These are phyloP conservation scores for Phymastichus coffea DNA, from an alignment of 1,140 invertebrate genomes.

Conservation along the genomic window DNA sequence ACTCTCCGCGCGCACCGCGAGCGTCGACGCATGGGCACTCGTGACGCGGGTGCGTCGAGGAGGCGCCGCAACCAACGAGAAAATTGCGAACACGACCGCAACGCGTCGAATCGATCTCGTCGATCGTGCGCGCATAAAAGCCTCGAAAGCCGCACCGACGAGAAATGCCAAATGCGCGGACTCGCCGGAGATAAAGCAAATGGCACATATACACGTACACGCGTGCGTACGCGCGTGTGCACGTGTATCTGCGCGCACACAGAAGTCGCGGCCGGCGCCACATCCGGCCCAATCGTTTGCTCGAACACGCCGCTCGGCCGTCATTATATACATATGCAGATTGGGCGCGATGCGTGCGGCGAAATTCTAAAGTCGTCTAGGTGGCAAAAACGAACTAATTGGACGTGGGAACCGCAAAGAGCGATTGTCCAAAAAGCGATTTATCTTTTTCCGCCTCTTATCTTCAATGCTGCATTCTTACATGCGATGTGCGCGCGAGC, in stretches of 20 bases:
- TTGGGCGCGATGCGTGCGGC: constrained; percentile 28
- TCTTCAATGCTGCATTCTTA: background rate
- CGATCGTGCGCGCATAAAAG: background rate
- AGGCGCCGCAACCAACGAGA: too few relatives aligned
- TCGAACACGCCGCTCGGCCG: too few relatives aligned
- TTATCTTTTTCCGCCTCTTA: background rate
- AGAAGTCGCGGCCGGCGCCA: constrained; percentile 27
- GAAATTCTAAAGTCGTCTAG: background rate
- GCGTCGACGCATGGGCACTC: too few relatives aligned
- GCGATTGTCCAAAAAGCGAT: too few relatives aligned
- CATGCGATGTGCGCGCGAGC: background rate
- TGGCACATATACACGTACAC: background rate
- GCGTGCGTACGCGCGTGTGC: background rate
- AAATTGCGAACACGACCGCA: too few relatives aligned
- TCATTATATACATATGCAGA: constrained; percentile 50
- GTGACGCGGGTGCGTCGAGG: too few relatives aligned
- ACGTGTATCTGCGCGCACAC: background rate
- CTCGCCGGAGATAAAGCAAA: too few relatives aligned
- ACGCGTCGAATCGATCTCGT: too few relatives aligned
- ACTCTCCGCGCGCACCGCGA: too few relatives aligned
- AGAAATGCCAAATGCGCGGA: background rate
- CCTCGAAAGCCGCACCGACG: background rate
- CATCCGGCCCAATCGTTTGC: constrained; percentile 43
- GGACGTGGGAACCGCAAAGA: background rate
- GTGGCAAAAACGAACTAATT: background rate